These are phyloP conservation scores for Syndactyla subalaris DNA, from an alignment of 2,797 vertebrate species.

Conservation along the genomic window DNA sequence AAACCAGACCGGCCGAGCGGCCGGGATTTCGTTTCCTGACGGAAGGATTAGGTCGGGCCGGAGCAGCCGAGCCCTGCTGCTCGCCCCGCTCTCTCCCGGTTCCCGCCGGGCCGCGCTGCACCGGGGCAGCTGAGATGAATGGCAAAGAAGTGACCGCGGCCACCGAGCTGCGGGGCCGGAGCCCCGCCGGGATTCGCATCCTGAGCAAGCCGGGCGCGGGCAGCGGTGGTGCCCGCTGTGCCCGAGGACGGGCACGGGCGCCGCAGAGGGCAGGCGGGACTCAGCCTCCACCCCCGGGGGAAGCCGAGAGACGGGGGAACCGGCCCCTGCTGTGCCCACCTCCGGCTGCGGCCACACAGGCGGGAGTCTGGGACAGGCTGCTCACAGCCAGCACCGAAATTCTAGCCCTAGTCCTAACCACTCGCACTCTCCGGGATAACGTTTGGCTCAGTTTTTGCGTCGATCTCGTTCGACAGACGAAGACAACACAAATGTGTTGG, in stretches of 20 bases:
- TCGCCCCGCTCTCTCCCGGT: too few relatives aligned
- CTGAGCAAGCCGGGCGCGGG: neutral
- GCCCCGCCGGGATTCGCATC: neutral
- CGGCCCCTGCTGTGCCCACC: neutral
- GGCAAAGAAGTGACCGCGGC: neutral
- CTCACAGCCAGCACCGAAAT: neutral
- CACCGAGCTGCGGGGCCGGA: neutral
- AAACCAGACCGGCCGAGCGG: neutral
- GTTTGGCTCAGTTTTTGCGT: neutral
- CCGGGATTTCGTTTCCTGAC: constrained; percentile 26
- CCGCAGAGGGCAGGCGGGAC: neutral
- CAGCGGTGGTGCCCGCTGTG: neutral
- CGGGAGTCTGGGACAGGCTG: neutral
- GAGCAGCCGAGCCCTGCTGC: neutral
- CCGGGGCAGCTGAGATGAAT: neutral
- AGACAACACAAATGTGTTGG: neutral
- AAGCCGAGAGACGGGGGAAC: neutral
- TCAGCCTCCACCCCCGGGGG: neutral
- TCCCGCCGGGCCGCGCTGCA: neutral
- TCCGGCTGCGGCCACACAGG: neutral
- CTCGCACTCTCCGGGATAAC: neutral
- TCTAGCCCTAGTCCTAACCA: neutral
- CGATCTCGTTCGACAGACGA: neutral
- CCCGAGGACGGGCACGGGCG: neutral
- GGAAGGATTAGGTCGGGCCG: neutral